These are phyloP conservation scores for Geotrypetes seraphini DNA, from an alignment of 2,797 vertebrate genomes.

Conservation along the genomic window DNA sequence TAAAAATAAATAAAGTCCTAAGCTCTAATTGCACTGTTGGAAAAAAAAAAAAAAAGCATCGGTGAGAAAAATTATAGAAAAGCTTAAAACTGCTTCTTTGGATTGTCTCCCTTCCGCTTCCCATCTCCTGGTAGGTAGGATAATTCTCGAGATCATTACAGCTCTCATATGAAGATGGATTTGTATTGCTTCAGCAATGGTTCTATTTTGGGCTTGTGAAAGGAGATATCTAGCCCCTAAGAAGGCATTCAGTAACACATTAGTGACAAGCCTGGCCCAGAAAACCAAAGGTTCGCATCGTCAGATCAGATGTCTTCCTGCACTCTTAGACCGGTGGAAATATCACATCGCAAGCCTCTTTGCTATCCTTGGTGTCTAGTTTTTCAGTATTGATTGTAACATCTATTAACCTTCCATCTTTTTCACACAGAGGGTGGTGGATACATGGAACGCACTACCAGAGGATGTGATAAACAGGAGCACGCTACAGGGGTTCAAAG, in stretches of 20 bases:
- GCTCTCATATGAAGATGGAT: constrained; percentile 40
- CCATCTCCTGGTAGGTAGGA: constrained; percentile 34
- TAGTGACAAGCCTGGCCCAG: constrained; percentile 24
- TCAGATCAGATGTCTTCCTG: constrained; percentile 31
- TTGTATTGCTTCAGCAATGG: constrained; percentile 42
- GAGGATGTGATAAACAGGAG: too few relatives aligned
- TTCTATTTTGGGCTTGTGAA: constrained; percentile 24
- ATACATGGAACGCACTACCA: too few relatives aligned
- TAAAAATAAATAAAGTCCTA: constrained; percentile 46
- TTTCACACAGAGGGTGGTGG: too few relatives aligned
- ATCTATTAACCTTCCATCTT: constrained; percentile 27
- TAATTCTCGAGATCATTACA: constrained; percentile 43
- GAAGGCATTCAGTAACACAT: constrained; percentile 20
- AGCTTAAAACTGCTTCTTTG: constrained; percentile 53
- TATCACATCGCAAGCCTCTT: too few relatives aligned
- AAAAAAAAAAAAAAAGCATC: too few relatives aligned
- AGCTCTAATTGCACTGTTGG: constrained; percentile 60
- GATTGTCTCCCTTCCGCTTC: too few relatives aligned
- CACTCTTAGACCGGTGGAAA: constrained; percentile 24
- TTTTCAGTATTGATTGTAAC: constrained; percentile 36
- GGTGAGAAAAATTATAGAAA: constrained; percentile 49
- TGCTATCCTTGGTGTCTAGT: too few relatives aligned
- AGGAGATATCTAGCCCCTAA: constrained; percentile 23
- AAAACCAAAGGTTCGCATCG: constrained; percentile 25
- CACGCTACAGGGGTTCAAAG: too few relatives aligned